Evolutionary conservation across 2,113 vertebrate genomes (phyloP), one percentile per base, ranked within the genome.

Genomic region (Nipponia nippon): DNA sequence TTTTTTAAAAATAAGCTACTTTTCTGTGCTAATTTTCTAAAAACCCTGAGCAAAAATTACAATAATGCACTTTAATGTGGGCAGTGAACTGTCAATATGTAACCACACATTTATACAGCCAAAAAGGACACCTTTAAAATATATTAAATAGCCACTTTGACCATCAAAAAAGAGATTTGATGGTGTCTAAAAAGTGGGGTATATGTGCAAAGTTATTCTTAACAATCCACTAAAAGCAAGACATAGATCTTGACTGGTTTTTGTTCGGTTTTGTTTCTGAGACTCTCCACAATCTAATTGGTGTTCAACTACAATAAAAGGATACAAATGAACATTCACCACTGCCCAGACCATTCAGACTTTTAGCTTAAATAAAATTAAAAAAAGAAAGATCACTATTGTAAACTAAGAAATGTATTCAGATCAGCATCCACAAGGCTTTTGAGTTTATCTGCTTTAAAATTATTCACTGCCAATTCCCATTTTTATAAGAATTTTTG

Each of bases 11-110:
- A 98, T 98, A 98, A 98, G 98, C 98, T 98, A 98, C 98, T 97
- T 98, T 98, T 98, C 98, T 98, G 98, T 98, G 98, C 98, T 98
- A 99, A 98, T 98, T 98, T 98, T 98, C 98, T 98, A 98, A 99
- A 98, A 99, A 99, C 99, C 99, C 99, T 99, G 99, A 99, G 99
- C 99, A 99, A 99, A 99, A 99, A 98, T 98, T 98, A 98, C 99
- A 98, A 99, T 99, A 99, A 99, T 99, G 99, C 99, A 99, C 99
- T 99, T 99, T 98, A 99, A 98, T 98, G 98, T 98, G 98, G 98
- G 98, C 99, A 99, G 98, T 99, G 98, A 98, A 98, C 98, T 98
- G 99, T 99, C 98, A 98, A 98, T 98, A 99, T 98, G 98, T 98
- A 98, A 98, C 98, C 98, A 98, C 98, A 98, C 98, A 95, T 97